Conservation (phyloP, 1,140 invertebrate species). For the Brachionus asplanchnoidis region DNA sequence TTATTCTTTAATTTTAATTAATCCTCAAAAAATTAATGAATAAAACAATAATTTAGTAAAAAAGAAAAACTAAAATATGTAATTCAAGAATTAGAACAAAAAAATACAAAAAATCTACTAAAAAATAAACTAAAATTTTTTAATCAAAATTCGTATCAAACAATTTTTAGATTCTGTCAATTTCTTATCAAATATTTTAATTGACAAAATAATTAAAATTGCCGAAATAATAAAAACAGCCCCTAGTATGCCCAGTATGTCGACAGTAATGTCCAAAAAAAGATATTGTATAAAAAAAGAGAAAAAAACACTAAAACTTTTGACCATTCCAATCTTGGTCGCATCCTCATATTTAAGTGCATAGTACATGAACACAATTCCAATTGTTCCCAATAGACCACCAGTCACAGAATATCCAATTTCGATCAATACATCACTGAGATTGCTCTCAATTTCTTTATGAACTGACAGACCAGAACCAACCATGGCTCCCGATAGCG, state of each 20-base stretch:
- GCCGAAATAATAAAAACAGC: slow-evolving; percentile 25
- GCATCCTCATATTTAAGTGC: slow-evolving; percentile 35
- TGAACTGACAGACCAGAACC: background rate
- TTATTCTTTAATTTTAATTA: background rate
- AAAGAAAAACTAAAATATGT: too few relatives aligned
- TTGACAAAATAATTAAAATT: background rate
- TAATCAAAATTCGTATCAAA: background rate
- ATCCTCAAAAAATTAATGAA: too few relatives aligned
- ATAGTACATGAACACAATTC: slow-evolving; percentile 4
- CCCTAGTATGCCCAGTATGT: background rate
- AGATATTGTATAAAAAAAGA: slow-evolving; percentile 30
- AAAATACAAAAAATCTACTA: background rate
- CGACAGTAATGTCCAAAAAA: slow-evolving; percentile 23
- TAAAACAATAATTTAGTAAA: too few relatives aligned
- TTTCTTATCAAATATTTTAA: slow-evolving; percentile 32
- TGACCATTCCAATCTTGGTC: slow-evolving; percentile 40
- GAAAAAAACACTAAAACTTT: slow-evolving; percentile 24
- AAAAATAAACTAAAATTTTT: slow-evolving; percentile 28
- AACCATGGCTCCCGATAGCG: background rate
- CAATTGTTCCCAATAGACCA: slow-evolving; percentile 25
- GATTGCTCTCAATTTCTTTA: background rate
- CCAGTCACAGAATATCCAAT: background rate
- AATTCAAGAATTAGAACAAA: background rate
- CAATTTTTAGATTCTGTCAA: background rate
- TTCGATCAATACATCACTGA: background rate